Conservation (phyloP, 2,113 vertebrate species). For the Elephas maximus region DNA sequence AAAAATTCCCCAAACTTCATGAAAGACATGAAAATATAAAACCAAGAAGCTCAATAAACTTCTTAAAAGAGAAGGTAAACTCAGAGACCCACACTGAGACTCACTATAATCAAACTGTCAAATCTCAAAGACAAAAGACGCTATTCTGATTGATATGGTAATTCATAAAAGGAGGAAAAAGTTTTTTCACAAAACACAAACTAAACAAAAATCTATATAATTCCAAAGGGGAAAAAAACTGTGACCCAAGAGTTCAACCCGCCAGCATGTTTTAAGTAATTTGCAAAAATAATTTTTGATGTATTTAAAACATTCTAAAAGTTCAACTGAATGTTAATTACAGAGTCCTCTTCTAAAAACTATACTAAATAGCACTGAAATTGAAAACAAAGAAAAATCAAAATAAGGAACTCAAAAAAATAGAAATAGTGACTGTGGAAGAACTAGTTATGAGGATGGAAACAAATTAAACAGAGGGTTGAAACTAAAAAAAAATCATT, state of each 20-base stretch:
- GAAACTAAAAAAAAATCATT: constrained; percentile 3
- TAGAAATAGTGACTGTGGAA: background rate
- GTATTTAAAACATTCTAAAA: background rate
- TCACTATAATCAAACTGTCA: too few relatives aligned
- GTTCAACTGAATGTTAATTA: background rate
- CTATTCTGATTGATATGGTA: background rate
- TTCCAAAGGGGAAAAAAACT: background rate
- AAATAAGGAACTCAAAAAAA: background rate
- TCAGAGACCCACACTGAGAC: too few relatives aligned
- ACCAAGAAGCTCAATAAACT: too few relatives aligned
- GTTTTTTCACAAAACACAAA: background rate
- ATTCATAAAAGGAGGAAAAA: background rate
- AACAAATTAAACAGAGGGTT: background rate
- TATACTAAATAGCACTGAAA: background rate
- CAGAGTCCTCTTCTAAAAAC: background rate
- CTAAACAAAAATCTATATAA: background rate
- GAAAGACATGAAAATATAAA: too few relatives aligned
- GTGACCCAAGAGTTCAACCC: background rate
- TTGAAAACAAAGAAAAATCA: constrained; percentile 1
- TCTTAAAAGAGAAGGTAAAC: too few relatives aligned
- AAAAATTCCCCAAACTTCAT: too few relatives aligned
- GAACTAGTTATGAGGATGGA: background rate
- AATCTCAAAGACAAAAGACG: too few relatives aligned
- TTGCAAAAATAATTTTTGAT: background rate
- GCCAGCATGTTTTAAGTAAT: background rate